phyloP scores from a whole-genome alignment of 53 echinoderm and acorn worm species.

The Zoroaster sp. region DNA sequence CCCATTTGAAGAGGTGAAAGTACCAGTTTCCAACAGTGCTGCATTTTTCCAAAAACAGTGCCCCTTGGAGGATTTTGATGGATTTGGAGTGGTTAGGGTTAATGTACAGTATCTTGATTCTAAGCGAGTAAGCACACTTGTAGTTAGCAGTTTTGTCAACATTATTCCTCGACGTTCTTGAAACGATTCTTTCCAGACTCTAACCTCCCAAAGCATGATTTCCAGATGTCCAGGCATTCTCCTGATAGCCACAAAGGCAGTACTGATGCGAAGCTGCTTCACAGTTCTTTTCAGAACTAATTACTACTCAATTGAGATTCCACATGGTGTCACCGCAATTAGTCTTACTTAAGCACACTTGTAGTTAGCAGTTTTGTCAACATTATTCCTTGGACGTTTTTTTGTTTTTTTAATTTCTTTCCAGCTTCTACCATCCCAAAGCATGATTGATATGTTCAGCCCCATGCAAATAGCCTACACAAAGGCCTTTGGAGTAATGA shows the following conservation, averaged over 20 bases:
- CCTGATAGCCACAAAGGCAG: not conserved
- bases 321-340: not conserved
- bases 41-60: no score
- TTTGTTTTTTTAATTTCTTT: not conserved
- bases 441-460: not conserved
- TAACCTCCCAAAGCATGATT: not conserved
- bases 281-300: not conserved
- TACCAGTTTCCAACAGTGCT: no score
- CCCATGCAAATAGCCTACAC: not conserved
- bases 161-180: not conserved
- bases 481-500: not conserved
- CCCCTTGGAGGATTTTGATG: no score
- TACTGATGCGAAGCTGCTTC: not conserved
- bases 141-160: not conserved
- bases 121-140: not conserved
- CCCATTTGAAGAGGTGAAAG: no score
- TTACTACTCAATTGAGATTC: no score
- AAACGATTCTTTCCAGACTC: not conserved
- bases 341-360: not conserved
- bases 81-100: no score
- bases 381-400: not conserved
- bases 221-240: not conserved
- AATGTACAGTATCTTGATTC: no score
- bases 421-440: slow-evolving; percentile 15
- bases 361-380: not conserved